Evolutionary conservation across 2,888 invertebrate genomes (phyloP), one percentile per base, ranked within the genome.

Genomic region (Coecobrya sp.): DNA sequence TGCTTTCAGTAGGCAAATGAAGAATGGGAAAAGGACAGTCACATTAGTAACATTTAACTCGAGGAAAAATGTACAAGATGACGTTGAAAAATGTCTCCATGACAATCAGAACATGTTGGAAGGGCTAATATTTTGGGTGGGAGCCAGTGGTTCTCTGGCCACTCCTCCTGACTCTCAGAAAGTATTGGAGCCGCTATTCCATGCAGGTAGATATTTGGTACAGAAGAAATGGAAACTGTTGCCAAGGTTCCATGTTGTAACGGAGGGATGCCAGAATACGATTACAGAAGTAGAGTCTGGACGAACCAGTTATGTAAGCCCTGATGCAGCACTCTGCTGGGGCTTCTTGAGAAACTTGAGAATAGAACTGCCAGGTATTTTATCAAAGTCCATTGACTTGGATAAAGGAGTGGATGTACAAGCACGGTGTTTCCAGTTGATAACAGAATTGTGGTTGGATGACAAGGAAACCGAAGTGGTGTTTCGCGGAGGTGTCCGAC

Each of bases 221-320:
- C 27, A 30, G 3, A 30, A 16, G n/a, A 86, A 42, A 68, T 42
- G 62, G 30, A 70, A 70, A 0, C 0, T 42, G 0, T 13, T 85
- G n/a, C 82, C 65, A 3, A 59, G 70, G 8, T 52, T 92, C 8
- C 62, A 85, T n/a, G 42, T 92, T 22, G 85, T 89, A 16, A 92
- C 92, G 1, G 30, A 49, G n/a, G 88, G 88, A 16, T 42, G 62
- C 16, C 42, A 42, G 8, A 22, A 11, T 19, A 42, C 81, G 2
- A 45, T 19, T 0, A 13, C 45, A 52, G 70, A 68, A 45, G 25
- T 13, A 16, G 65, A 42, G 3, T 0, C 70, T 30, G 70, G 70
- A 13, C 1, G 16, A 0, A n/a, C 59, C 7, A 30, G 22, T 59
- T 19, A 30, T 13, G 42, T 4, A 0, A 88, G 76, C 52, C 68